phyloP scores from a whole-genome alignment of 2,113 vertebrate species.

The Dolichotis patagonum region DNA sequence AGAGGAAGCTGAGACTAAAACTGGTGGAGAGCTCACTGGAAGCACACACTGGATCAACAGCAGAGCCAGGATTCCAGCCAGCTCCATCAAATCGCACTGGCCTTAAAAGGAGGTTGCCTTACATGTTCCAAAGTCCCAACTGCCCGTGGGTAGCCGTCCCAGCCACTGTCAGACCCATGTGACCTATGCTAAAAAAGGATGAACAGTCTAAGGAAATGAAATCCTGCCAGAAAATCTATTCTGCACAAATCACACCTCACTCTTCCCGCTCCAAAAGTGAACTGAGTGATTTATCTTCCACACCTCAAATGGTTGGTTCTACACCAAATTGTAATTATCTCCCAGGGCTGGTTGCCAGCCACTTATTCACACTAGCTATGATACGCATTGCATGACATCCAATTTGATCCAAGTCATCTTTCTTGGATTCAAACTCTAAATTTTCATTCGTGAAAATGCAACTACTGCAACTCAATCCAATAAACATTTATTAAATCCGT shows the following conservation, averaged over 20 bases:
- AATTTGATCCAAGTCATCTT: constrained; percentile 51
- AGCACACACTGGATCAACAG: not conserved
- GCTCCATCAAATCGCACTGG: not conserved
- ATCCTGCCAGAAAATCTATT: constrained; percentile 15
- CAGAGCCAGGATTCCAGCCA: not conserved
- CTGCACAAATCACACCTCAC: not conserved
- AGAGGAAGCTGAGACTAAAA: not conserved
- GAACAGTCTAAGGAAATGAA: constrained; percentile 17
- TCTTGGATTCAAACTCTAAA: constrained; percentile 47
- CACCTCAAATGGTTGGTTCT: constrained; percentile 61
- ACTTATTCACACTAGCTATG: constrained; percentile 44
- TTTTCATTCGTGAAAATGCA: constrained; percentile 57
- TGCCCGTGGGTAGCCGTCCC: not conserved
- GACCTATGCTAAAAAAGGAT: not conserved
- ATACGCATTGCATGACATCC: not conserved
- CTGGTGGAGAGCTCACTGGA: not conserved
- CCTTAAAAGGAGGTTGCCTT: constrained; percentile 26
- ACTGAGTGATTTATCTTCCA: constrained; percentile 61
- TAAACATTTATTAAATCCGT: constrained; percentile 51
- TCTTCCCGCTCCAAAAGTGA: constrained; percentile 25
- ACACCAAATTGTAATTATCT: constrained; percentile 50
- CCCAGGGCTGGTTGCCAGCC: constrained; percentile 12
- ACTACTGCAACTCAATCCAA: constrained; percentile 44
- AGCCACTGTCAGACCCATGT: not conserved
- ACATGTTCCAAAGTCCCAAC: not conserved